Evolutionary conservation across 2,797 vertebrate species (phyloP).

Genomic region (Pipistrellus nathusii): DNA sequence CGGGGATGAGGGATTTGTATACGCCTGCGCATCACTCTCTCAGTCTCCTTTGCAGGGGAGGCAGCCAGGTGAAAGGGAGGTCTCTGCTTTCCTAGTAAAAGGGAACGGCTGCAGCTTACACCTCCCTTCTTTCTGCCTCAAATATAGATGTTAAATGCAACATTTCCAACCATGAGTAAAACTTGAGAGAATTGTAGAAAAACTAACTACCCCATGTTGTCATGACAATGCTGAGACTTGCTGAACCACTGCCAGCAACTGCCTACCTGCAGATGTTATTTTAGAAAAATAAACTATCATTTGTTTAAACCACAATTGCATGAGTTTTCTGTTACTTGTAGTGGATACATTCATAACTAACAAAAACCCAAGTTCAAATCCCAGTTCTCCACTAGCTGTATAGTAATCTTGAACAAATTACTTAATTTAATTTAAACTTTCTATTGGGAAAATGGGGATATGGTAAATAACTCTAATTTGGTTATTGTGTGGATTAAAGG

Average conservation of each 20-base stretch:
- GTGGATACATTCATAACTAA: slow-evolving; percentile 27
- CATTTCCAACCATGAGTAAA: background rate
- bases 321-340: slow-evolving; percentile 18
- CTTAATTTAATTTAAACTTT: slow-evolving; percentile 19
- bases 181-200: background rate
- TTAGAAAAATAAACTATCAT: slow-evolving; percentile 12
- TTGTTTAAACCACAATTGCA: background rate
- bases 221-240: background rate
- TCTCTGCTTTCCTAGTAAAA: background rate
- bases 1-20: background rate
- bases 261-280: background rate
- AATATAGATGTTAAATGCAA: background rate
- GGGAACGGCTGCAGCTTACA: background rate
- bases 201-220: background rate
- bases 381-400: background rate
- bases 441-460: slow-evolving; percentile 41
- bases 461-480: background rate
- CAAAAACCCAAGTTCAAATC: background rate
- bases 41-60: background rate
- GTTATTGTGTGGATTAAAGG: background rate
- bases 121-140: background rate
- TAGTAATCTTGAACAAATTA: background rate
- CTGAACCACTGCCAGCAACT: slow-evolving; percentile 34
- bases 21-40: background rate
- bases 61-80: background rate